Conservation (phyloP, 1,140 invertebrate genomes). For the Cydia amplana region DNA sequence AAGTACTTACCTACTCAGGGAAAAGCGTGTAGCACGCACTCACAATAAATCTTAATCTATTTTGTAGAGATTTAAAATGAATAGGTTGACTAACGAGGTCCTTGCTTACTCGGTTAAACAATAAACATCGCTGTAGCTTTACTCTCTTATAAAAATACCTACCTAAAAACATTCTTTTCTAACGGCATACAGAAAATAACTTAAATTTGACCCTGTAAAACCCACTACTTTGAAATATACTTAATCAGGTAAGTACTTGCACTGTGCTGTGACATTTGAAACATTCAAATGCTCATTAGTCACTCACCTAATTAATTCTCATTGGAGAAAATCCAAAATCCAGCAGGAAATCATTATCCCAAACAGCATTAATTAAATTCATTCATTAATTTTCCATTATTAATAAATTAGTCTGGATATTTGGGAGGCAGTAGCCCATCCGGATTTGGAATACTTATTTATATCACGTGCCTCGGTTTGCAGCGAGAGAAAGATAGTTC, state of each 20-base stretch:
- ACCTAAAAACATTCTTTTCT: too few relatives aligned
- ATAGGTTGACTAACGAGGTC: not conserved
- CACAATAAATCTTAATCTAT: not conserved
- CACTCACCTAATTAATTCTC: slow-evolving; percentile 2
- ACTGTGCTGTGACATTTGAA: not conserved
- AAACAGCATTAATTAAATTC: too few relatives aligned
- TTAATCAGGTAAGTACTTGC: not conserved
- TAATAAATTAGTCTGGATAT: too few relatives aligned
- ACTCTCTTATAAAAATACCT: not conserved
- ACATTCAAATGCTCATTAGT: slow-evolving; percentile 1
- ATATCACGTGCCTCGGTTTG: too few relatives aligned
- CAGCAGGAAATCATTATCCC: slow-evolving; percentile 16
- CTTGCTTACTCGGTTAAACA: slow-evolving; percentile 16
- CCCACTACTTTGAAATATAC: not conserved
- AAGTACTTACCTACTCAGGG: not conserved
- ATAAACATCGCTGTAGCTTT: not conserved
- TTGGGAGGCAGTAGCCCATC: too few relatives aligned
- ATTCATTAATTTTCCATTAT: too few relatives aligned
- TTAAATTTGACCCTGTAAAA: too few relatives aligned
- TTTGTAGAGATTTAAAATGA: not conserved
- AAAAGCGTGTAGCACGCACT: not conserved
- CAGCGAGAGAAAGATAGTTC: too few relatives aligned
- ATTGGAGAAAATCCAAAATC: slow-evolving; percentile 10
- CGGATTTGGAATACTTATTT: too few relatives aligned
- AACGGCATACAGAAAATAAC: too few relatives aligned